Base-by-base conservation (phyloP, 2,888 invertebrate genomes). In the Hirtodrosophila cameraria region DNA sequence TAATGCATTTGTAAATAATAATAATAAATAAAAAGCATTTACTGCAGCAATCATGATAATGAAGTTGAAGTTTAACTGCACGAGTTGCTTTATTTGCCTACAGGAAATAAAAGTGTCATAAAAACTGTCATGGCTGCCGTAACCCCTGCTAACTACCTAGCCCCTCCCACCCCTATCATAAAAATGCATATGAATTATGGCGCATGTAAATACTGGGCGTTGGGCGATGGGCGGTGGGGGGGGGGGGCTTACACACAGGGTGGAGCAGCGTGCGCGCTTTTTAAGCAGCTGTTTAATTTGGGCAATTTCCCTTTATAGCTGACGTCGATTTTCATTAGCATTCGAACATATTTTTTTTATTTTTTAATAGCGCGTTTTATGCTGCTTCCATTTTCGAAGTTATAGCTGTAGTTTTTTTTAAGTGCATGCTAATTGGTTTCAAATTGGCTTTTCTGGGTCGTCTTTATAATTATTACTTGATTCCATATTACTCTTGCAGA, bases 1-100 rank as follows among this genome's bases (percentile, higher is more conserved):
- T 82, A 82, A 82, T 81, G 82, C 82, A 70, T 84, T 75, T 78
- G 78, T 81, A 84, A 81, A 82, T 84, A 82, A 75, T 66, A 81
- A 82, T 75, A 83, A 57, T 57, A 81, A 77, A 75, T 79, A 36
- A 68, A 69, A 59, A 50, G 55, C 71, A 46, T 52, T 41, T 61
- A 55, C 58, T 58, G 54, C 57, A 25, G 28, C 39, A 31, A 52
- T 50, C 63, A 45, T 46, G 72, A 82, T 79, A 66, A 85, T 79
- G 68, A 82, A 71, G 79, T 65, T 78, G 53, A 81, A 78, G 58
- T 81, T 84, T 72, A 46, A 68, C 60, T 64, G 63, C 71, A 59
- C 50, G 50, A 52, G 50, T 57, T 16, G 45, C 61, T 73, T 80
- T 83, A 80, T 83, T 73, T 85, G 78, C 71, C 72, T 78, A 60